These are phyloP conservation scores for Ruditapes philippinarum DNA, from an alignment of 1,140 invertebrate genomes.

Conservation along the genomic window DNA sequence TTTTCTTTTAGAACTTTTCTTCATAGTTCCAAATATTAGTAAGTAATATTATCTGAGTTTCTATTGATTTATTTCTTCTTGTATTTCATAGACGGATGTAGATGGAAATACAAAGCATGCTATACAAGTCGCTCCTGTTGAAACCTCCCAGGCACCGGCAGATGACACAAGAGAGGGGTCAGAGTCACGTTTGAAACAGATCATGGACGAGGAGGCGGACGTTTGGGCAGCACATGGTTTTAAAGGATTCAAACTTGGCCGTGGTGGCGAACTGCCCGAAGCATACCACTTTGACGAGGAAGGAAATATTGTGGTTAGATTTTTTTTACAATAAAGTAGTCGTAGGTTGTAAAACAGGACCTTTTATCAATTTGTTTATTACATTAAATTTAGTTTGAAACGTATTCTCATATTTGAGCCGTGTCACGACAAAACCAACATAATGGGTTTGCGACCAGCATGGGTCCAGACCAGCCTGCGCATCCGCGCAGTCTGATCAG, in stretches of 20 bases:
- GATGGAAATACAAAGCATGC: not conserved
- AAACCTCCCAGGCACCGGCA: not conserved
- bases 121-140: slow-evolving; percentile 2
- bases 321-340: too few species aligned
- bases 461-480: too few species aligned
- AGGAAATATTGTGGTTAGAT: slow-evolving; percentile 58
- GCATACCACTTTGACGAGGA: slow-evolving; percentile 46
- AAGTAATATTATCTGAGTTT: too few species aligned
- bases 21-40: too few species aligned
- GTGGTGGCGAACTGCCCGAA: slow-evolving; percentile 18
- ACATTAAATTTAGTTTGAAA: too few species aligned
- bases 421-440: too few species aligned
- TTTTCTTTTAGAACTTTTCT: too few species aligned
- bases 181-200: not conserved
- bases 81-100: not conserved
- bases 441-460: too few species aligned
- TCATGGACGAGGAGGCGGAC: slow-evolving; percentile 41
- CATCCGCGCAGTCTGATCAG: too few species aligned
- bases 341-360: too few species aligned
- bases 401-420: too few species aligned
- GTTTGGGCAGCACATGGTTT: not conserved
- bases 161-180: not conserved
- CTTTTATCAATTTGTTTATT: too few species aligned
- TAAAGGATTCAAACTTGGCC: not conserved
- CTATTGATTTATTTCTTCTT: not conserved